Conservation (phyloP, 2,797 vertebrate genomes). For the Epinephelus awoara region DNA sequence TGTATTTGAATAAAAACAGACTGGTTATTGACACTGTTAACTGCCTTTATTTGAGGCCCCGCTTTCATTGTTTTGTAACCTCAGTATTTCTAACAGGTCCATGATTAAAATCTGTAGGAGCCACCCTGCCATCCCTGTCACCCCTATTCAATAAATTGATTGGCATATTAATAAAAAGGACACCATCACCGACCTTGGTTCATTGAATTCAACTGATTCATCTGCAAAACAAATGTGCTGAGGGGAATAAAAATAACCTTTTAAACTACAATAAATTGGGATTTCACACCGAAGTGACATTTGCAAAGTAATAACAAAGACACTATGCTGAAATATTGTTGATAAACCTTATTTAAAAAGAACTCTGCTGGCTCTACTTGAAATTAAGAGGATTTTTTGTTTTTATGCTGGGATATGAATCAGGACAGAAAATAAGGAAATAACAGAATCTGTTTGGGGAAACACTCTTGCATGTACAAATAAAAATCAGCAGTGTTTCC, state of each 20-base stretch:
- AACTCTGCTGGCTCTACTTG: not conserved
- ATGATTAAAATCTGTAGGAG: not conserved
- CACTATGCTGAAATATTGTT: not conserved
- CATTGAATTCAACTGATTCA: slow-evolving; percentile 12
- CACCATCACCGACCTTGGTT: not conserved
- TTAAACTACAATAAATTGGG: not conserved
- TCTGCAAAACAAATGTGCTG: slow-evolving; percentile 9
- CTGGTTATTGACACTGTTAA: not conserved
- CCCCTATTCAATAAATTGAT: not conserved
- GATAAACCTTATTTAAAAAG: slow-evolving; percentile 2
- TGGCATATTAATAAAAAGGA: not conserved
- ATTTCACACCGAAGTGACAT: slow-evolving; percentile 20
- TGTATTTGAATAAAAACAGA: no score
- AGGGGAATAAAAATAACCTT: not conserved
- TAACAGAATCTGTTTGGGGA: slow-evolving; percentile 36
- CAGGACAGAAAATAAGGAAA: slow-evolving; percentile 25
- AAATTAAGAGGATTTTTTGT: slow-evolving; percentile 13
- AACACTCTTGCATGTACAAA: slow-evolving; percentile 42
- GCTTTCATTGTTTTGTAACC: not conserved
- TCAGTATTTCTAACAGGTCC: not conserved
- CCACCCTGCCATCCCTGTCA: not conserved
- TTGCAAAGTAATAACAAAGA: slow-evolving; percentile 27
- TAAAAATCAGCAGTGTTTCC: slow-evolving; percentile 27
- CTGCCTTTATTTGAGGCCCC: not conserved
- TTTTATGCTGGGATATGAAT: slow-evolving; percentile 13